Conservation (phyloP, 2,797 vertebrate genomes). For the Hypotaenidia philippensis region DNA sequence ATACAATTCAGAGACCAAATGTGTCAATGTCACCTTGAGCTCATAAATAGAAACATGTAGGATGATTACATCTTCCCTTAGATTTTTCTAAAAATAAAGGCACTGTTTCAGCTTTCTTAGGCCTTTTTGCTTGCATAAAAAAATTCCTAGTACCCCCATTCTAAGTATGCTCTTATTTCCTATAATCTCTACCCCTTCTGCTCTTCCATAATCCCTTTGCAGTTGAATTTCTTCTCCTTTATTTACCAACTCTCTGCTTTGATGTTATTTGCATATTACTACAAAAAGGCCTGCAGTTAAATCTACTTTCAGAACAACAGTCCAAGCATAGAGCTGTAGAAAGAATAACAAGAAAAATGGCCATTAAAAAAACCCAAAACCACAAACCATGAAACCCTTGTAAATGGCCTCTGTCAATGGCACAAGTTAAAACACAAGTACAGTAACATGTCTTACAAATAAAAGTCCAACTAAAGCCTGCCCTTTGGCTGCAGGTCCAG, state of each 20-base stretch:
- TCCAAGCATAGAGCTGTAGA: neutral
- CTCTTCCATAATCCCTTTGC: neutral
- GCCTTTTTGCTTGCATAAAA: neutral
- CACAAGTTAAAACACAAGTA: neutral
- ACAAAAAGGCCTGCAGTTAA: neutral
- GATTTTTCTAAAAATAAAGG: neutral
- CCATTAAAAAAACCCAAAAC: neutral
- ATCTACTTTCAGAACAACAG: neutral
- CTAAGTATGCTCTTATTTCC: neutral
- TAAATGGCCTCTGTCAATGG: neutral
- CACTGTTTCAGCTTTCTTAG: neutral
- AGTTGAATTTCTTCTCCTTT: neutral
- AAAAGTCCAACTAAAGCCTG: neutral
- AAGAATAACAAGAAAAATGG: neutral
- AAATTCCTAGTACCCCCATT: neutral
- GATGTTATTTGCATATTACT: neutral
- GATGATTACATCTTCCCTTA: fast-evolving
- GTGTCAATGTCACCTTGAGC: neutral
- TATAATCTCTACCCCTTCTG: neutral
- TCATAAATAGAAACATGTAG: neutral
- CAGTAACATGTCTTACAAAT: neutral
- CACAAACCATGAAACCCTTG: neutral
- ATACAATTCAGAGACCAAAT: neutral
- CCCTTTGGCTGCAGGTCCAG: neutral
- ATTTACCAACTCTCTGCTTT: neutral